Base-by-base conservation (phyloP, 2,888 invertebrate genomes). In the Callosobruchus maculatus region DNA sequence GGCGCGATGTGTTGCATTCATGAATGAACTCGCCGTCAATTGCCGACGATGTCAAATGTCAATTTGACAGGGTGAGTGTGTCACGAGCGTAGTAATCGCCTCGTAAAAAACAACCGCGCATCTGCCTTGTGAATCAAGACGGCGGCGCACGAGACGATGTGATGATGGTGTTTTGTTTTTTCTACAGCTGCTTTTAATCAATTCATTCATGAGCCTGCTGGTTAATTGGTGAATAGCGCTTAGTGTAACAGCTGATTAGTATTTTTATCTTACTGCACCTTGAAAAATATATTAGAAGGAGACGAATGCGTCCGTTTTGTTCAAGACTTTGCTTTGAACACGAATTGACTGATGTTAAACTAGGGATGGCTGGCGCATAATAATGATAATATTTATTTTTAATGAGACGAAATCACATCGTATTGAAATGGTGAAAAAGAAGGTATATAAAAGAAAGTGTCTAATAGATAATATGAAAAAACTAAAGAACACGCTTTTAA, bases 1-100 rank as follows among this genome's bases (percentile, higher is more conserved):
- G 77, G 71, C 71, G 22, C 22, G 68, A 68, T 71, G 73, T 74
- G 73, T 31, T 72, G 70, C 49, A 73, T 68, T 73, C 72, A 74
- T 75, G 73, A 76, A 75, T 73, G 74, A 78, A 67, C 70, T 49
- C 49, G 49, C 49, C 49, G 49, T 49, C 49, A 49, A 49, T 49
- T 49, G 49, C 13, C 13, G 49, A 18, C 49, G 49, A 49, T 49
- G 49, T 49, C 49, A 49, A 49, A 49, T 49, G 49, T 49, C 49
- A 49, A 49, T 49, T 49, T 49, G 49, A 49, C 49, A 49, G 49
- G 49, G 49, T 13, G 49, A 49, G 49, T 13, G 13, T 49, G 49
- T 49, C 49, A 49, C 49, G 49, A 49, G 49, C 49, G 49, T 49
- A 49, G 49, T 49, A 49, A 49, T 49, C 49, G 49, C 13, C 49